phyloP scores from a whole-genome alignment of 2,888 invertebrate species.

The Phytoseiulus persimilis region DNA sequence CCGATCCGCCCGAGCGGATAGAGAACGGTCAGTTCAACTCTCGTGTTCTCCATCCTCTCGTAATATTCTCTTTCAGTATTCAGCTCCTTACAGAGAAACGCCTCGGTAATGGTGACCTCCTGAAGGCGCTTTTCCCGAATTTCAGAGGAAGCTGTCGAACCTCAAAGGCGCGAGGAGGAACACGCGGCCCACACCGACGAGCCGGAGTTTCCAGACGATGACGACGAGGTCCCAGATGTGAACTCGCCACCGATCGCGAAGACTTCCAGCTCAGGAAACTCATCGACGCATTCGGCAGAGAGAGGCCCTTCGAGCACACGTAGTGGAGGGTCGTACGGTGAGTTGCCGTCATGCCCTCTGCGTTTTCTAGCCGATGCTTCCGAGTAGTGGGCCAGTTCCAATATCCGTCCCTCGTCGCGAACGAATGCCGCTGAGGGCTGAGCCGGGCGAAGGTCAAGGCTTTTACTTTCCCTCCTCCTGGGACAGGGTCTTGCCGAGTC shows the following conservation, averaged over 20 bases:
- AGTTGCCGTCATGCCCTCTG: background rate
- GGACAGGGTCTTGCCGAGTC: too few relatives aligned
- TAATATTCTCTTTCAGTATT: background rate
- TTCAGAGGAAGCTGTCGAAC: background rate
- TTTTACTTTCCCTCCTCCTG: too few relatives aligned
- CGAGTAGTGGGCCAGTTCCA: too few relatives aligned
- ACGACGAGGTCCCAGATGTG: background rate
- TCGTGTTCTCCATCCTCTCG: background rate
- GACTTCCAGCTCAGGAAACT: conserved; percentile 30
- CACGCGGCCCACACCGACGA: background rate
- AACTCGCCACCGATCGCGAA: conserved; percentile 7
- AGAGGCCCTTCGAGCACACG: conserved; percentile 35
- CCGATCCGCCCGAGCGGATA: background rate
- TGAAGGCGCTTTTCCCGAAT: background rate
- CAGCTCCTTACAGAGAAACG: too few relatives aligned
- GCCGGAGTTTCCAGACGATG: background rate
- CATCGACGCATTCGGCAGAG: conserved; percentile 34
- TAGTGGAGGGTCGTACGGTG: conserved; percentile 34
- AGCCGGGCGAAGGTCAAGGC: too few relatives aligned
- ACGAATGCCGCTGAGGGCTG: too few relatives aligned
- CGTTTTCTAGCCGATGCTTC: background rate
- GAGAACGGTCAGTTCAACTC: background rate
- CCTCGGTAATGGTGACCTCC: too few relatives aligned
- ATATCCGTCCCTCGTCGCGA: too few relatives aligned
- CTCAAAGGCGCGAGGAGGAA: background rate